Conservation (phyloP, 53 echinoderm and acorn worm species). For the Astropecten irregularis region DNA sequence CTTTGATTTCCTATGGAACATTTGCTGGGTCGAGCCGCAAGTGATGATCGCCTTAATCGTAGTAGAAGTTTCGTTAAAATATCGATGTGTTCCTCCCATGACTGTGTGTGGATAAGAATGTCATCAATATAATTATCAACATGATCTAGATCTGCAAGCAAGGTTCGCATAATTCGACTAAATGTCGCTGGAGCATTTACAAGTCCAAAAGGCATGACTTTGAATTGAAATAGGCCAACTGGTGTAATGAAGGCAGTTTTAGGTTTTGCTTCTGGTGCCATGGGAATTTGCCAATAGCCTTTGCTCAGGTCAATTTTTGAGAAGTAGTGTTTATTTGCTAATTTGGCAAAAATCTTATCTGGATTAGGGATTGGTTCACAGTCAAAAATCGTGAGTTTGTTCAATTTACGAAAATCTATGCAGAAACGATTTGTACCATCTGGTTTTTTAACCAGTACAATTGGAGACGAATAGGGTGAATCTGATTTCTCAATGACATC, state of each 20-base stretch:
- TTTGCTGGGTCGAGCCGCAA: conserved; percentile 3
- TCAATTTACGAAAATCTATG: background rate
- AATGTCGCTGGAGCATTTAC: conserved; percentile 54
- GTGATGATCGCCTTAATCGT: background rate
- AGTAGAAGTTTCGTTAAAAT: conserved; percentile 4
- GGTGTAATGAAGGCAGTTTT: conserved; percentile 26
- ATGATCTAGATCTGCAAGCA: conserved; percentile 8
- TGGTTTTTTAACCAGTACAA: conserved; percentile 1
- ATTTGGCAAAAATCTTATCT: conserved; percentile 36
- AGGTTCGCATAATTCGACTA: conserved; percentile 37
- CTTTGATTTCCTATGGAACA: background rate
- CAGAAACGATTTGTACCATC: background rate
- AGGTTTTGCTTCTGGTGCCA: conserved; percentile 5
- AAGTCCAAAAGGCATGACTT: conserved; percentile 49
- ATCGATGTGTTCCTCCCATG: conserved; percentile 15
- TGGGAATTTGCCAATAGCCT: conserved; percentile 59
- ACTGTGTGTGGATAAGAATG: conserved; percentile 32
- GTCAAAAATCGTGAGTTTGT: background rate
- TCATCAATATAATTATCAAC: conserved; percentile 38
- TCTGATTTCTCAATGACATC: background rate
- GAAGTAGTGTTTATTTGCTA: conserved; percentile 1
- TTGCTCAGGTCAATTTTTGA: conserved; percentile 27
- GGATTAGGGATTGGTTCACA: background rate
- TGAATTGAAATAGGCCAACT: conserved; percentile 48
- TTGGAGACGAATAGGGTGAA: background rate